Base-by-base conservation (phyloP, 2,113 vertebrate genomes). In the Tragelaphus strepsiceros region DNA sequence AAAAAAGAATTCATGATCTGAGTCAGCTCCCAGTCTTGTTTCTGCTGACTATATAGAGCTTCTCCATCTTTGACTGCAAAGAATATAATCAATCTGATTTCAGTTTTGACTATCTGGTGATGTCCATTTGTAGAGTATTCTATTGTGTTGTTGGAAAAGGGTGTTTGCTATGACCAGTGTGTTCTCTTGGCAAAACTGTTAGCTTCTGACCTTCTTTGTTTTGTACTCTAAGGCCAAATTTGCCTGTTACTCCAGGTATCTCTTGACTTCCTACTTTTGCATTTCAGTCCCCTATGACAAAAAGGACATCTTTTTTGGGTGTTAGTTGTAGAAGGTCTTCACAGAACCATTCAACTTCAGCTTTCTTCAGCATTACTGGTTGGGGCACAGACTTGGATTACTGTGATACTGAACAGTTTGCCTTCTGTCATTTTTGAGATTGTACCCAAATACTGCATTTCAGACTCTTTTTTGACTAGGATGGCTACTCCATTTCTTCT, bases 321-420 rank as follows among this genome's bases (percentile, higher is more conserved):
- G 64, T 67, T 67, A 67, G 32, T 67, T 71, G 17, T 71, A 35
- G n/a, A 71, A 71, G 4, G n/a, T 35, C 64, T 71, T 71, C 64
- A 71, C 2, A 71, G 64, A 71, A 12, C n/a, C 9, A 12, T 35
- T 71, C 17, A 35, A 35, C 17, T 71, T 71, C 64, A 71, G 64
- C 64, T 71, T 71, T 71, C n/a, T 71, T 71, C 17, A 35, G n/a
- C n/a, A 71, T 71, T 71, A 71, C n/a, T 71, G n/a, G 17, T 35
- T 71, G n/a, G n/a, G 64, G n/a, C 64, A 71, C n/a, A 35, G n/a
- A 35, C n/a, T 71, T 71, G 32, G 32, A 67, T 71, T 6, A 22
- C n/a, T 12, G n/a, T 21, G n/a, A 71, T 21, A 71, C 0, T 35
- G 64, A 71, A 35, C 0, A 0, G n/a, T 71, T 71, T 71, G n/a